Conservation (phyloP, 30 jellyfish, hydroid and myxozoan species). For the Cassiopea andromeda region DNA sequence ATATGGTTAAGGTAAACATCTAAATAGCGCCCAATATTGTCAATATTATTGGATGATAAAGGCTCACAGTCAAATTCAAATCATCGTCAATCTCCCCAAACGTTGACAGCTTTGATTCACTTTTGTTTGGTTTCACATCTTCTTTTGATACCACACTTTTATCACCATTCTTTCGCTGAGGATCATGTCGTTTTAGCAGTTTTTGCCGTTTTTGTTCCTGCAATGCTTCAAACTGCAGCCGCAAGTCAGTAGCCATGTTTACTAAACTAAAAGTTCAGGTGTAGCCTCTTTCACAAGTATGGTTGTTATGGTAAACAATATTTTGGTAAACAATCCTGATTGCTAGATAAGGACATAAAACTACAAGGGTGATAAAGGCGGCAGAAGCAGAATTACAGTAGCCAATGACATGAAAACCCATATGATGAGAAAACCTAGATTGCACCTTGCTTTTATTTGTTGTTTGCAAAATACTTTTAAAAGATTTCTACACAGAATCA, state of each 20-base stretch:
- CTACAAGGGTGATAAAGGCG: too few relatives aligned
- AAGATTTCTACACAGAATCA: too few relatives aligned
- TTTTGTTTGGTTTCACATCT: neutral
- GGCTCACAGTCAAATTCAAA: conserved; percentile 1
- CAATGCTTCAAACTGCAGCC: conserved; percentile 47
- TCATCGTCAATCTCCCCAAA: conserved; percentile 46
- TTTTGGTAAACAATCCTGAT: too few relatives aligned
- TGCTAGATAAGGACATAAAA: too few relatives aligned
- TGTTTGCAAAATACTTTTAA: too few relatives aligned
- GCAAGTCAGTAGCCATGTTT: conserved; percentile 63
- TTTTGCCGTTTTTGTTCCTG: conserved; percentile 74
- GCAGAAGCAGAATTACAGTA: neutral
- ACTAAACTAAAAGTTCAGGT: neutral
- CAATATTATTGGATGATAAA: neutral
- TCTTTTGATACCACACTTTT: neutral
- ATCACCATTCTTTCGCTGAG: neutral
- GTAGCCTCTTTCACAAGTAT: conserved; percentile 23
- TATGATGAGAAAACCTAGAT: too few relatives aligned
- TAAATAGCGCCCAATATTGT: too few relatives aligned
- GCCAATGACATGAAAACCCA: neutral
- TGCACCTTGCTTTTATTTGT: too few relatives aligned
- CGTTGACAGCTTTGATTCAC: neutral
- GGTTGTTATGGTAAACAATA: conserved; percentile 2
- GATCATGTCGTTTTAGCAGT: conserved; percentile 35
- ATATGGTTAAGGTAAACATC: too few relatives aligned